Base-by-base conservation (phyloP, 2,113 vertebrate genomes). In the Corythoichthys haematopterus region DNA sequence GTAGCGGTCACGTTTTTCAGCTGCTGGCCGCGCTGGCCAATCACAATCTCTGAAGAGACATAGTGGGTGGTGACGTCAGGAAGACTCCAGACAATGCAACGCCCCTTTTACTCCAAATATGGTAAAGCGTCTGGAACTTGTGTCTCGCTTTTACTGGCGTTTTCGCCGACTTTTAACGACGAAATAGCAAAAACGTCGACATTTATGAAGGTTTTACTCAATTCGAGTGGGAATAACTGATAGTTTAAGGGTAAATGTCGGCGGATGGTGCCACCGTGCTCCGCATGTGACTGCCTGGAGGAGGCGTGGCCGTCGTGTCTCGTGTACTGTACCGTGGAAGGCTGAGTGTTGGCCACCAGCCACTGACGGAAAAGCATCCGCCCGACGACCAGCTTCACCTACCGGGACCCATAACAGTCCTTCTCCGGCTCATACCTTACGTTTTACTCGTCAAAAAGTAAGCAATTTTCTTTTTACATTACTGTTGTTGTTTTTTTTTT, bases 321-420 rank as follows among this genome's bases (percentile, higher is more conserved):
- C 89, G 90, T 91, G 91, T 81, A 72, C 66, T 7, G 79, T 66
- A 84, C 82, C 87, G 89, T 91, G 89, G 87, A 79, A 66, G 65
- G 79, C 61, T 2, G 72, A 70, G 70, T 13, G 15, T 15, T 52
- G 48, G 47, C 48, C 11, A 46, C 11, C 43, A 36, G 63, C 47
- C 59, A 20, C 36, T 53, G 8, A 51, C 47, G 11, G 45, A n/a
- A 52, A 37, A 37, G 50, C 14, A 65, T 37, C 64, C 64, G 50
- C 36, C 64, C 48, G 40, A n/a, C 50, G 15, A 65, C 1, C 33
- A 28, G 4, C 11, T 50, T 38, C 1, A 14, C 2, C 35, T 14
- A 4, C 35, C 47, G 33, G 28, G 13, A 7, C 33, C 16, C n/a
- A 12, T 40, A 20, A 2, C 37, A 4, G n/a, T 35, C 10, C 10